Evolutionary conservation across 2,113 vertebrate genomes (phyloP).

Genomic region (Toxotes jaculatrix): DNA sequence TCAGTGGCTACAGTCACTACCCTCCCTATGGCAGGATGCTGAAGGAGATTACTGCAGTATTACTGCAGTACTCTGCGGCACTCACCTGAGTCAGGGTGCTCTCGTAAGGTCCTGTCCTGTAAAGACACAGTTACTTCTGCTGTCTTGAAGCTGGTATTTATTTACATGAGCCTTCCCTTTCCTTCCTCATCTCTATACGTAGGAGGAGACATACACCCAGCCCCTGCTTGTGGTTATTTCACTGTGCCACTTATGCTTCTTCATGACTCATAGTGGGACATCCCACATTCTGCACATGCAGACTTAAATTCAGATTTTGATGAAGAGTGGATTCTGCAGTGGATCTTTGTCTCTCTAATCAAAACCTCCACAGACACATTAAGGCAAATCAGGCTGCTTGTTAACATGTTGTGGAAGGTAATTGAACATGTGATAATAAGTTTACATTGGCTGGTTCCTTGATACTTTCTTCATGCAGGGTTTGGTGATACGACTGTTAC

Average conservation of each 20-base stretch:
- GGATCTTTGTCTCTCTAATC: background rate
- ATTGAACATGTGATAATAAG: too few relatives aligned
- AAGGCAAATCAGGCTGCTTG: too few relatives aligned
- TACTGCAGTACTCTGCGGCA: background rate
- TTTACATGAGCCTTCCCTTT: background rate
- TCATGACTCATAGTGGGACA: background rate
- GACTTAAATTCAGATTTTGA: background rate
- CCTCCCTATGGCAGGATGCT: too few relatives aligned
- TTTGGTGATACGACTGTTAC: background rate
- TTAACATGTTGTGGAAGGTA: background rate
- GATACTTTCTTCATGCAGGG: background rate
- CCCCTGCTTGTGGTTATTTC: background rate
- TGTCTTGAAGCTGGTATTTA: conserved; percentile 42
- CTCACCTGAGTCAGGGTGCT: conserved; percentile 33
- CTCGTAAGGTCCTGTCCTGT: background rate
- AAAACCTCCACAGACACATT: background rate
- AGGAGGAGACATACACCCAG: conserved; percentile 56
- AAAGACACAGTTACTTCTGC: background rate
- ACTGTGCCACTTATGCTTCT: background rate
- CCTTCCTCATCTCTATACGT: background rate
- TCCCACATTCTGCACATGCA: background rate
- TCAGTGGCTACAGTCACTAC: too few relatives aligned
- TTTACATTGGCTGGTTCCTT: background rate
- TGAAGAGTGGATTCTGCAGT: too few relatives aligned
- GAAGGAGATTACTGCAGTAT: too few relatives aligned